These are phyloP conservation scores for Pterocles burchelli DNA, from an alignment of 2,113 vertebrate genomes.

Conservation along the genomic window DNA sequence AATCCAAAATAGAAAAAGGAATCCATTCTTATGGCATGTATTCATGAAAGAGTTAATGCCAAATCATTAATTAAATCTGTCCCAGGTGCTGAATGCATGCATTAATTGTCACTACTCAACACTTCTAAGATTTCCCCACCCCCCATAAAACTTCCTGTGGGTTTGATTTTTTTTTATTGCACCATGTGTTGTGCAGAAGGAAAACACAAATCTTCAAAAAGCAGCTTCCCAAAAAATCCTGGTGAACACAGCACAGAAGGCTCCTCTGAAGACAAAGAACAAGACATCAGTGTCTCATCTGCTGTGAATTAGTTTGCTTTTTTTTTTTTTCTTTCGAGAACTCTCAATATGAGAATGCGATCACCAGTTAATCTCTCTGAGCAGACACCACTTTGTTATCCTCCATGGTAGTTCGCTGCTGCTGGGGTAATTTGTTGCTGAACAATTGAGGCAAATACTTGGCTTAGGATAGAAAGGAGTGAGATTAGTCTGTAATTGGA, in stretches of 20 bases:
- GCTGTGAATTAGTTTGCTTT: slow-evolving; percentile 46
- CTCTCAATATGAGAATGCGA: not conserved
- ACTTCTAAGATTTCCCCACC: not conserved
- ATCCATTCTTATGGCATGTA: rapidly evolving
- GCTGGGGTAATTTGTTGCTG: slow-evolving; percentile 69
- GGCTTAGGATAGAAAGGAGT: slow-evolving; percentile 61
- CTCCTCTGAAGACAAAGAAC: slow-evolving; percentile 46
- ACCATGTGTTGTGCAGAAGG: slow-evolving; percentile 40
- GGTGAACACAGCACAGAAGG: slow-evolving; percentile 18
- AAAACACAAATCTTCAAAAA: slow-evolving; percentile 19
- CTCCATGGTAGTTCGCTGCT: slow-evolving; percentile 9
- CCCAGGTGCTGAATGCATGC: not conserved
- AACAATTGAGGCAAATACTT: slow-evolving; percentile 72
- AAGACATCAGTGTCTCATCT: slow-evolving; percentile 53
- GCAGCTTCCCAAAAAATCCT: slow-evolving; percentile 27
- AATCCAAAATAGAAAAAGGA: not conserved
- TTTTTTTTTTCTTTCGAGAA: slow-evolving; percentile 3
- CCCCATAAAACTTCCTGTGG: not conserved
- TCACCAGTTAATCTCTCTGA: slow-evolving; percentile 26
- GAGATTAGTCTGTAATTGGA: slow-evolving; percentile 72
- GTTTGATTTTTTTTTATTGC: not conserved
- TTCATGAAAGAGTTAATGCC: not conserved
- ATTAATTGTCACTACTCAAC: slow-evolving; percentile 18
- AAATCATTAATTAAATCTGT: not conserved
- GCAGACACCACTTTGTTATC: not conserved